Evolutionary conservation across 2,797 vertebrate species (phyloP).

Genomic region (Pangasius djambal): DNA sequence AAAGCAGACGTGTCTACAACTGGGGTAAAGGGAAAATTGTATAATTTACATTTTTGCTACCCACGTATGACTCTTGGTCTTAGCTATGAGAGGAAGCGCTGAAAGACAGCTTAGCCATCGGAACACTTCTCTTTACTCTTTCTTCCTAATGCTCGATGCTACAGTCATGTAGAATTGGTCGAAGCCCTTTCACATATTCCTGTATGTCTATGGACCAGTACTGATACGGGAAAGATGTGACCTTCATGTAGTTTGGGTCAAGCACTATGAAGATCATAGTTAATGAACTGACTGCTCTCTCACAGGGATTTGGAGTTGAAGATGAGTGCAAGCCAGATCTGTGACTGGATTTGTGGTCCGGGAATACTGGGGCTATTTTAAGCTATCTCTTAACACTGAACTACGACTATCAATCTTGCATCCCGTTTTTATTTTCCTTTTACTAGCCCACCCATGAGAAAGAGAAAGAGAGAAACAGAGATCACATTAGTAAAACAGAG

Average conservation of each 20-base stretch:
- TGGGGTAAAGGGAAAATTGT: not conserved
- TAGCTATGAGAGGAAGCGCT: not conserved
- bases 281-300: slow-evolving; percentile 34
- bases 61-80: not conserved
- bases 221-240: slow-evolving; percentile 11
- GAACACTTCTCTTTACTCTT: not conserved
- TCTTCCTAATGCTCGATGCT: not conserved
- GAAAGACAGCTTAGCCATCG: not conserved
- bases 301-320: slow-evolving; percentile 32
- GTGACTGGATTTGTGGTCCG: slow-evolving; percentile 33
- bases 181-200: not conserved
- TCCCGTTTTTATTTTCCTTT: slow-evolving; percentile 49
- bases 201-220: not conserved
- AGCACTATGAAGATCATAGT: slow-evolving; percentile 9
- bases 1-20: not conserved
- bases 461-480: slow-evolving; percentile 10
- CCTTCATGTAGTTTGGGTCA: not conserved
- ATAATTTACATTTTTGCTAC: not conserved
- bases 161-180: not conserved
- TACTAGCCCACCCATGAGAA: slow-evolving; percentile 60
- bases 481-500: slow-evolving; percentile 19
- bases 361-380: slow-evolving; percentile 57
- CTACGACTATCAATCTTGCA: slow-evolving; percentile 54
- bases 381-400: slow-evolving; percentile 47
- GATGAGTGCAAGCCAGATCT: slow-evolving; percentile 29